Base-by-base conservation (phyloP, 1,140 invertebrate genomes). In the Chironomus striatipennis region DNA sequence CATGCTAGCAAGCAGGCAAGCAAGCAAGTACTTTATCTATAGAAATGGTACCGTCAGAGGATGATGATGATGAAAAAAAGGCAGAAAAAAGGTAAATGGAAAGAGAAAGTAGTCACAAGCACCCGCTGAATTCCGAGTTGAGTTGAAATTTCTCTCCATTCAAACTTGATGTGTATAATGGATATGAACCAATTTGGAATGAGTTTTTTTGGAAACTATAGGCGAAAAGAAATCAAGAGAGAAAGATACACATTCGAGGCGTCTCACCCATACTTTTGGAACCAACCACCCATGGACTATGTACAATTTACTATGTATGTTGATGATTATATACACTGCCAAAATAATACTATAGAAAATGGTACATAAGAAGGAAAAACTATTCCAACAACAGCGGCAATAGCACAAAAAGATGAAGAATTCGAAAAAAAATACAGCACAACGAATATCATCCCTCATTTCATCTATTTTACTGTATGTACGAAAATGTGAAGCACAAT, bases 311-410 rank as follows among this genome's bases (percentile, higher is more conserved):
- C 47, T 57, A 15, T 57, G 47, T 57, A 57, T 57, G n/a, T 15
- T n/a, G 12, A 57, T 15, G 47, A 34, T 34, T 57, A 57, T 47
- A 47, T 47, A 15, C n/a, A 57, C 15, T 12, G 47, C 47, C 47
- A 47, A 57, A 57, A 57, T 12, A 57, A 57, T n/a, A 15, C 47
- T n/a, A 57, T 57, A 57, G 12, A n/a, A 57, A 57, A 12, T 57
- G 43, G 8, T n/a, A 57, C 47, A n/a, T n/a, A n/a, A 57, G 47
- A 15, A 57, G 47, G 47, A n/a, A n/a, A 57, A 57, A 57, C 47
- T 57, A 57, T 57, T 57, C 47, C 47, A 57, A 57, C 47, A n/a
- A 57, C 47, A 57, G 47, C 47, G 12, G 47, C n/a, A 57, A 57
- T 5, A 34, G 24, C 24, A 34, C 24, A 34, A 5, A 34, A 34